These are phyloP conservation scores for Drosophila limbata DNA, from an alignment of 2,888 invertebrate genomes.

Conservation along the genomic window DNA sequence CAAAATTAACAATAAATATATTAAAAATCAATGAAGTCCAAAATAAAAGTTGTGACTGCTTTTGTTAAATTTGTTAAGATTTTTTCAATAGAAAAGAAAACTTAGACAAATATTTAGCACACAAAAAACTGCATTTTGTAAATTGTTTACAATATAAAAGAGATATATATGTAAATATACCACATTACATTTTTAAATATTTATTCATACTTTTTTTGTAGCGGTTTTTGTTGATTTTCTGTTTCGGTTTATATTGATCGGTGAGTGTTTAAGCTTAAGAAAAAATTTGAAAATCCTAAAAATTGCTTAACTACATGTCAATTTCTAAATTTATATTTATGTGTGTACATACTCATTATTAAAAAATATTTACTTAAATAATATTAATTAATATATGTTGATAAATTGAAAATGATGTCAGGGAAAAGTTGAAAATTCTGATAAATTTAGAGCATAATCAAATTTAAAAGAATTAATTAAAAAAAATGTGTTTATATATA, in stretches of 20 bases:
- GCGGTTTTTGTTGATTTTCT: background rate
- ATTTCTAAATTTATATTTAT: slow-evolving; percentile 24
- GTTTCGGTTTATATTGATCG: slow-evolving; percentile 39
- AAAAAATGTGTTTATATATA: slow-evolving; percentile 2
- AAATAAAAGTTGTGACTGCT: background rate
- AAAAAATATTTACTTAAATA: slow-evolving; percentile 38
- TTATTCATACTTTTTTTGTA: slow-evolving; percentile 14
- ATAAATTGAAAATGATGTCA: slow-evolving; percentile 31
- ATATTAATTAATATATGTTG: slow-evolving; percentile 20
- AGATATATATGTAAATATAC: slow-evolving; percentile 18
- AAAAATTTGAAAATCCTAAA: slow-evolving; percentile 74
- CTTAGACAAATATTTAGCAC: slow-evolving; percentile 51
- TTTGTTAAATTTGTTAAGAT: background rate
- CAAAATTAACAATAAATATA: background rate
- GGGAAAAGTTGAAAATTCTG: slow-evolving; percentile 4
- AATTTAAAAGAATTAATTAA: slow-evolving; percentile 35
- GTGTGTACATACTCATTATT: slow-evolving; percentile 3
- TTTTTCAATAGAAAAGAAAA: background rate
- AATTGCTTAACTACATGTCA: slow-evolving; percentile 69
- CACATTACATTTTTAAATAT: slow-evolving; percentile 19
- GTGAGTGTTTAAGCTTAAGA: slow-evolving; percentile 49
- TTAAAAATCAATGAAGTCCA: background rate
- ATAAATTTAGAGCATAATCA: slow-evolving; percentile 25
- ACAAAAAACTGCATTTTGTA: slow-evolving; percentile 11
- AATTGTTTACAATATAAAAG: slow-evolving; percentile 12